Evolutionary conservation across 2,888 invertebrate species (phyloP), one percentile per base, ranked within the genome.

Genomic region (Diloba caeruleocephala): DNA sequence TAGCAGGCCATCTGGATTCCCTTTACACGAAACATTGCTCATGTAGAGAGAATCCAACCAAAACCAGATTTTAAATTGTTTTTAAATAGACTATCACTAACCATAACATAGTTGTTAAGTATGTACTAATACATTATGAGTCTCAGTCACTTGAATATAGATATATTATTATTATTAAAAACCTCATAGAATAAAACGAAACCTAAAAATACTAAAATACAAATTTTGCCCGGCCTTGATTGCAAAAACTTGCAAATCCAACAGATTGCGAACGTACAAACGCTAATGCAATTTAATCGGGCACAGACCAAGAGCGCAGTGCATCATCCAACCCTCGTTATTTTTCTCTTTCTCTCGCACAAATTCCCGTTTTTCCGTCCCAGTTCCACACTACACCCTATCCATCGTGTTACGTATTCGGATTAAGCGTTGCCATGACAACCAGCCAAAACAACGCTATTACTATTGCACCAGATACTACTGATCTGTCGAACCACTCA

Each of bases 241-340:
- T 25, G 15, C 28, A 39, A 50, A 53, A 58, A 57, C 49, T 56
- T 36, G 31, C 54, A 54, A 64, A 58, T 63, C 23, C 29, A 65
- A 34, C 63, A 59, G 60, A 70, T 61, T 66, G 65, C 48, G 15
- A 53, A 15, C 48, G 43, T 29, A 50, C 73, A 12, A 46, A 64
- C 46, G 54, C 80, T 88, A 90, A 90, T 91, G 88, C 89, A 92
- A 90, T 91, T 90, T 88, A 83, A 78, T 81, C 79, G 76, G 81
- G 80, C 84, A 79, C 69, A 76, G 73, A 77, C 78, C 82, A 83
- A 88, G 79, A 84, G 84, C 79, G 79, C 83, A 81, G 72, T 88
- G 87, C 85, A 88, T 80, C 79, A 78, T 76, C 75, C 79, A 77
- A 85, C 86, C 89, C 81, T 69, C 71, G 67, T 64, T 45, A 15